phyloP scores from a whole-genome alignment of 2,113 vertebrate genomes.

The Apeltes quadracus region DNA sequence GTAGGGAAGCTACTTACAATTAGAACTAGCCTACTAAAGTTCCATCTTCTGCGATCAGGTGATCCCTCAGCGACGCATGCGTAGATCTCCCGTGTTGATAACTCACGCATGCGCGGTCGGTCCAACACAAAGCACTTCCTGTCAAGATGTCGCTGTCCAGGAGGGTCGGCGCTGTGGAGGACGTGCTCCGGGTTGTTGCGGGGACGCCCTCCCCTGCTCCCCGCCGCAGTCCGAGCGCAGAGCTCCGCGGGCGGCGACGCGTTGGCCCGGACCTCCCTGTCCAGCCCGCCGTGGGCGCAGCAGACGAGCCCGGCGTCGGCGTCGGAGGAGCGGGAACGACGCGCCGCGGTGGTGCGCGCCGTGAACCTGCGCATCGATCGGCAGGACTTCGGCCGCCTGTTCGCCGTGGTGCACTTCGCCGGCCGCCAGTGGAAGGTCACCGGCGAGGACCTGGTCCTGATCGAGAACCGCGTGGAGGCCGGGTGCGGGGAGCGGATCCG shows the following conservation, averaged over 20 bases:
- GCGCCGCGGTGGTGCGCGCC: constrained; percentile 59
- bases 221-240: constrained; percentile 23
- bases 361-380: constrained; percentile 52
- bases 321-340: constrained; percentile 52
- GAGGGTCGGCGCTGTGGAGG: constrained; percentile 54
- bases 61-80: constrained; percentile 27
- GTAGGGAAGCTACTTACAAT: not conserved
- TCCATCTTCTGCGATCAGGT: not conserved
- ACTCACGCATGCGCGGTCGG: constrained; percentile 37
- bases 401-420: constrained; percentile 70
- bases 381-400: constrained; percentile 60
- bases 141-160: constrained; percentile 66
- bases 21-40: not conserved
- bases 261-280: constrained; percentile 61
- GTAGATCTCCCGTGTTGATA: not conserved
- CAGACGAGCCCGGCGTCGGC: not conserved
- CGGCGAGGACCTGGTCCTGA: constrained; percentile 66
- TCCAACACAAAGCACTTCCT: not conserved
- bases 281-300: constrained; percentile 58
- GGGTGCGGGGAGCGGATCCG: constrained; percentile 69
- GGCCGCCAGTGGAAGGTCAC: constrained; percentile 73
- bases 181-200: constrained; percentile 17
- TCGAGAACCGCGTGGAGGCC: constrained; percentile 70
- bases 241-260: constrained; percentile 33
- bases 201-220: not conserved